Percentiles rank a stretch among this genome's conserved stretches.
Evolutionary conservation across 1,140 invertebrate genomes (phyloP).

Genomic region (Cotesia typhae): DNA sequence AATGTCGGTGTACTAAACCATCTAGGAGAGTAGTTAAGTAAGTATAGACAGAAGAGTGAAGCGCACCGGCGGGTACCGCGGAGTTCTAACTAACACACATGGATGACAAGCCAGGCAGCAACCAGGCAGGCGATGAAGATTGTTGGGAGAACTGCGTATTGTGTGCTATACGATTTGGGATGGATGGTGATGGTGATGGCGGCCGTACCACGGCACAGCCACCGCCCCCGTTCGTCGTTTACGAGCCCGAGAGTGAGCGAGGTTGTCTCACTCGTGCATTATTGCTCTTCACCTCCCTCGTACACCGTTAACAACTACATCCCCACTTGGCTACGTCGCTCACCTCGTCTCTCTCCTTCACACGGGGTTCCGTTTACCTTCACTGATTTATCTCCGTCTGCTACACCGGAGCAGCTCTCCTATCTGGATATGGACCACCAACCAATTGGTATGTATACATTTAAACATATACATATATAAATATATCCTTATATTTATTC

Average conservation of each 20-base stretch:
- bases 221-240: constrained; percentile 59
- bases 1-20: constrained; percentile 49
- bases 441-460: constrained; percentile 24
- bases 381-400: too few relatives aligned
- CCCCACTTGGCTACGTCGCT: constrained; percentile 28
- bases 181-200: constrained; percentile 60
- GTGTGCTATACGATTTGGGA: constrained; percentile 55
- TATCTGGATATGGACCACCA: constrained; percentile 10
- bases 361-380: too few relatives aligned
- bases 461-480: too few relatives aligned
- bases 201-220: constrained; percentile 54
- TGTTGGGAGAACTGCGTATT: constrained; percentile 49
- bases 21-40: constrained; percentile 35
- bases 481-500: neutral
- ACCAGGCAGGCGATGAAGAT: constrained; percentile 28
- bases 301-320: constrained; percentile 10
- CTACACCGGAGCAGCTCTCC: constrained; percentile 34
- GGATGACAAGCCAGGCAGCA: constrained; percentile 30
- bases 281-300: constrained; percentile 33
- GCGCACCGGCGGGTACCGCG: constrained; percentile 54
- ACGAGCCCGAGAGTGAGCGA: constrained; percentile 31
- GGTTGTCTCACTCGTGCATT: constrained; percentile 30
- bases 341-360: neutral
- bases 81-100: constrained; percentile 60
- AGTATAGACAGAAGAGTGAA: constrained; percentile 35